Conservation (phyloP, 2,113 vertebrate genomes). For the Fregata magnificens region DNA sequence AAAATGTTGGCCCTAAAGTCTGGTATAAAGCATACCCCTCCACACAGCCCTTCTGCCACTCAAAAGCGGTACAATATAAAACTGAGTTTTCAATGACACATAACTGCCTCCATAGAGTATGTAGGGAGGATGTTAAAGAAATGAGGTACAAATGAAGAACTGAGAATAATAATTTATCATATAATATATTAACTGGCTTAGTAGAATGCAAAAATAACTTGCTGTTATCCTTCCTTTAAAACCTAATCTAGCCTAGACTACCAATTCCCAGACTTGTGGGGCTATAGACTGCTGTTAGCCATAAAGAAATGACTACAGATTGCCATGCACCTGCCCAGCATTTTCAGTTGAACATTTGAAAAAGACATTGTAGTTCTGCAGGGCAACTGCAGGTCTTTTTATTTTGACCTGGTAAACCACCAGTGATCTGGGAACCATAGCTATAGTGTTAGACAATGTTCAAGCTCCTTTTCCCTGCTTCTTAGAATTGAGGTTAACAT, state of each 20-base stretch:
- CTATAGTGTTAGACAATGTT: background rate
- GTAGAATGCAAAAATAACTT: background rate
- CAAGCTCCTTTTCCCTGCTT: background rate
- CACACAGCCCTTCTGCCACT: background rate
- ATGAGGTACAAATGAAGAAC: background rate
- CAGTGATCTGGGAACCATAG: background rate
- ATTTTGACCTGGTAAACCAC: background rate
- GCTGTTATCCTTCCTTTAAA: background rate
- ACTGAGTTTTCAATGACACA: background rate
- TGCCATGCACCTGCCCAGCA: background rate
- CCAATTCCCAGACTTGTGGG: background rate
- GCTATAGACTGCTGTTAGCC: background rate
- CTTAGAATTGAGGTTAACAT: background rate
- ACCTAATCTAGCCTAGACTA: background rate
- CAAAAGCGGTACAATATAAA: background rate
- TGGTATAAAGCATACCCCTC: background rate
- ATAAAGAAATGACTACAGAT: background rate
- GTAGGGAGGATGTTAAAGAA: background rate
- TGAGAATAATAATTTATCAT: background rate
- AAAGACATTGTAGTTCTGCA: background rate
- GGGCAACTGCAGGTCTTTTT: background rate
- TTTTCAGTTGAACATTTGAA: background rate
- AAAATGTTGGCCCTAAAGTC: background rate
- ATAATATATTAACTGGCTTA: background rate
- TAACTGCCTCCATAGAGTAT: background rate